Evolutionary conservation across 2,797 vertebrate genomes (phyloP).

Genomic region (Steatocranus sp.): DNA sequence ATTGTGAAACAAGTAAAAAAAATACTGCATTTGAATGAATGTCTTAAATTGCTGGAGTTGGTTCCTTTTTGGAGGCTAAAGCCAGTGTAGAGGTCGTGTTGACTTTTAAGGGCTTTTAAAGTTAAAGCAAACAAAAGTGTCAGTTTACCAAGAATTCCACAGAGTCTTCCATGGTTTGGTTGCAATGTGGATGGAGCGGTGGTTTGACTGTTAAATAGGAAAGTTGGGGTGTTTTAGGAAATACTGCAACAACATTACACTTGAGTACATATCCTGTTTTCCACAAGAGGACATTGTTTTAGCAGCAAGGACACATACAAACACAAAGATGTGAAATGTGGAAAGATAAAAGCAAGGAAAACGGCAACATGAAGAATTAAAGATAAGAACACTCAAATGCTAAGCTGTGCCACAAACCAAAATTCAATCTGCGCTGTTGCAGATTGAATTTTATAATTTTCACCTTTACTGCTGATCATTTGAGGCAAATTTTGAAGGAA

Average conservation of each 20-base stretch:
- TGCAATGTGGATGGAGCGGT: background rate
- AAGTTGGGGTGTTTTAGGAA: background rate
- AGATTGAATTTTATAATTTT: background rate
- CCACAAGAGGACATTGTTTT: background rate
- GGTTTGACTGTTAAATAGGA: background rate
- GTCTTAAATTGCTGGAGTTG: conserved; percentile 25
- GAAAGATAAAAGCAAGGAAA: background rate
- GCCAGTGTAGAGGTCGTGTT: conserved; percentile 39
- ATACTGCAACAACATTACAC: background rate
- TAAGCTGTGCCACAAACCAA: background rate
- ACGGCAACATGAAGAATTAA: background rate
- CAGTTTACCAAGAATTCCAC: conserved; percentile 59
- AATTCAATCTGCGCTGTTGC: background rate
- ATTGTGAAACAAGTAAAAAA: background rate
- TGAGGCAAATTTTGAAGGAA: background rate
- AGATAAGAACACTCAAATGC: background rate
- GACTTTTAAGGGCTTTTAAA: conserved; percentile 58
- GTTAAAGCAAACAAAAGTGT: conserved; percentile 62
- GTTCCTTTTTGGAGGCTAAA: conserved; percentile 31
- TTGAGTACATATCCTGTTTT: background rate
- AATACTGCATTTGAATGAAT: conserved; percentile 10
- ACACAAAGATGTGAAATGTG: background rate
- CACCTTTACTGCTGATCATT: background rate
- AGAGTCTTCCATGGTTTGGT: conserved; percentile 8
- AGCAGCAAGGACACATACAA: background rate